Evolutionary conservation across 2,888 invertebrate species (phyloP), one percentile per base, ranked within the genome.

Genomic region (Adelphocoris suturalis): DNA sequence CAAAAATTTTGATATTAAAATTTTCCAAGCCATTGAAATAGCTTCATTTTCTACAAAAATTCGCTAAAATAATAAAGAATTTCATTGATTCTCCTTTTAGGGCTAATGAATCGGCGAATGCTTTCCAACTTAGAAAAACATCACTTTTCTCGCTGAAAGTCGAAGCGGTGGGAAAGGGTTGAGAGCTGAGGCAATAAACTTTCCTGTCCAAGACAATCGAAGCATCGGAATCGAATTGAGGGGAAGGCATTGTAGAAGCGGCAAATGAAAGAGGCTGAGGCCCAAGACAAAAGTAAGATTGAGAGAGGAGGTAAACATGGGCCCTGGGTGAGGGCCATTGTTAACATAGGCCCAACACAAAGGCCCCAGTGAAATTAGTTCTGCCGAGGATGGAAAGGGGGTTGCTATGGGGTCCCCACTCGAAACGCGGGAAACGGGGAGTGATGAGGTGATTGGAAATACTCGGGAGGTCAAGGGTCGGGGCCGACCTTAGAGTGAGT

Each of bases 281-380:
- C n/a, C 23, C 37, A 85, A 61, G 85, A 85, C 57, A 61, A 61
- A 85, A 85, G 85, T 61, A 27, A 28, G 85, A 61, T 23, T 52
- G 28, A 52, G 82, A 52, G 82, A 47, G 48, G 57, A 57, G 46
- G 85, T 85, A 85, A 85, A 85, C 85, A 85, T 37, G 85, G 68
- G 85, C 57, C 61, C 85, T 16, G 28, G 85, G 47, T 85, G 61
- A 61, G 61, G 68, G 85, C 85, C 85, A 85, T 85, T 85, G 85
- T 85, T 85, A 85, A 85, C 85, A 85, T 85, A 48, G 85, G 78
- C 78, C 61, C 85, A 55, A 61, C 85, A 85, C 85, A 85, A 85
- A 85, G 85, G 55, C 85, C 46, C 85, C 19, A 85, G 85, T 85
- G 85, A 85, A 85, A 85, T 85, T 85, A 85, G 85, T 85, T 85